Conservation (phyloP, 2,113 vertebrate genomes). For the Taurulus bubalis region DNA sequence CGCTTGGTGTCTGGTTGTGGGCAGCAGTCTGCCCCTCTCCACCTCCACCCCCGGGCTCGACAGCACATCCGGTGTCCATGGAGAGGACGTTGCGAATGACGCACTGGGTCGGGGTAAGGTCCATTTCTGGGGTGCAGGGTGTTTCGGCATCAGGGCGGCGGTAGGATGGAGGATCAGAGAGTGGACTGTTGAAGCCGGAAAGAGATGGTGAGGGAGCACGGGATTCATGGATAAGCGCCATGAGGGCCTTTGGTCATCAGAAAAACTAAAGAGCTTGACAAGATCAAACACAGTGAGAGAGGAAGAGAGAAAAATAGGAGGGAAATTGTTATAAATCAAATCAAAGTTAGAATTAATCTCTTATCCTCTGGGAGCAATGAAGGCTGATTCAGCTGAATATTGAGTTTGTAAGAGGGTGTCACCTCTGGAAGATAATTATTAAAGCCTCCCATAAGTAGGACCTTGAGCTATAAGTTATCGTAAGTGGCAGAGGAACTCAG, state of each 20-base stretch:
- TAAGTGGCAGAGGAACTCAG: background rate
- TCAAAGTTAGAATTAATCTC: conserved; percentile 18
- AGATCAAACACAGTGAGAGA: conserved; percentile 24
- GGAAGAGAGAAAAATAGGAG: conserved; percentile 5
- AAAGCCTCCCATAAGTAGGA: conserved; percentile 1
- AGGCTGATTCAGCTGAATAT: conserved; percentile 2
- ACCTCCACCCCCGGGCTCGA: conserved; percentile 67
- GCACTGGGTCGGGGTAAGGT: conserved; percentile 94
- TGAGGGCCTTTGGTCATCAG: conserved; percentile 72
- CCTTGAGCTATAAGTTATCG: background rate
- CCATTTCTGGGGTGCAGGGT: conserved; percentile 91
- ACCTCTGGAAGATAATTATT: conserved; percentile 22
- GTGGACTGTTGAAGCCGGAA: conserved; percentile 88
- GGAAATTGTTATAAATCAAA: conserved; percentile 26
- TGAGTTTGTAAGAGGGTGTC: conserved; percentile 3
- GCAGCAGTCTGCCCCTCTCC: conserved; percentile 64
- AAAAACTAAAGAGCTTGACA: conserved; percentile 45
- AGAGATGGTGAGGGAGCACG: conserved; percentile 92
- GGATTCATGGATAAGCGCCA: conserved; percentile 93
- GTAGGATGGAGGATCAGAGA: conserved; percentile 88
- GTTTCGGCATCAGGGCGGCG: conserved; percentile 89
- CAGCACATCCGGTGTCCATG: conserved; percentile 82
- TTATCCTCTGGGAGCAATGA: background rate
- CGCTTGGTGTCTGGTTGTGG: conserved; percentile 86
- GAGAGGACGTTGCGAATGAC: conserved; percentile 93